Evolutionary conservation across 2,113 vertebrate species (phyloP), one percentile per base, ranked within the genome.

Genomic region (Panurus biarmicus): DNA sequence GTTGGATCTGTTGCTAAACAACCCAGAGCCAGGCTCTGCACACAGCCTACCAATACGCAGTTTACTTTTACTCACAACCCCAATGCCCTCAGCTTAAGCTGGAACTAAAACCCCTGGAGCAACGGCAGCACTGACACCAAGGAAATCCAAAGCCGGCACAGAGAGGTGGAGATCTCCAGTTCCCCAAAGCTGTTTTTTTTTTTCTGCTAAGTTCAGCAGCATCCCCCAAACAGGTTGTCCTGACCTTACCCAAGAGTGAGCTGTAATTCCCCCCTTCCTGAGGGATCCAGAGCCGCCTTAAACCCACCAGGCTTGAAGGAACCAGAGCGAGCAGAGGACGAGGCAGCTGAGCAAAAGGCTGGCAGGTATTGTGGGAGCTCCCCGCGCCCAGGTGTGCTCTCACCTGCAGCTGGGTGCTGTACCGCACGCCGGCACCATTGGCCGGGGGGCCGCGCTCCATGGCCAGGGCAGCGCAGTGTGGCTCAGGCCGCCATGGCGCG

Each of bases 381-480:
- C 72, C 57, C 6, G 2, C 14, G 15, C 19, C 29, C 33, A 24
- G 24, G 4, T 14, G 36, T 31, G 14, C 36, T 31, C 96, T 94
- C 79, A 97, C 97, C 97, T 96, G 75, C 5, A 5, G 36, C 7
- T 87, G 93, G 35, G 47, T 10, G 94, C 90, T 96, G 93, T 95
- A 97, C 12, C 94, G 93, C 75, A 96, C 93, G 38, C 85, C 9
- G 4, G 51, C 13, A 3, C 65, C 5, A 9, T 2, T 2, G 38
- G 62, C 89, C n/a, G 1, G 1, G n/a, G 76, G 23, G 57, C 61
- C 40, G 21, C 2, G 40, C 80, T 91, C 93, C 96, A 96, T 95
- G 89, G 84, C 65, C 6, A 6, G 85, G 65, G 91, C 81, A 42
- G 80, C 7, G 51, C 31, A 1, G 75, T 0, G 44, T 66, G 48